Conservation (phyloP, 2,797 vertebrate species). For the Lerista edwardsae region DNA sequence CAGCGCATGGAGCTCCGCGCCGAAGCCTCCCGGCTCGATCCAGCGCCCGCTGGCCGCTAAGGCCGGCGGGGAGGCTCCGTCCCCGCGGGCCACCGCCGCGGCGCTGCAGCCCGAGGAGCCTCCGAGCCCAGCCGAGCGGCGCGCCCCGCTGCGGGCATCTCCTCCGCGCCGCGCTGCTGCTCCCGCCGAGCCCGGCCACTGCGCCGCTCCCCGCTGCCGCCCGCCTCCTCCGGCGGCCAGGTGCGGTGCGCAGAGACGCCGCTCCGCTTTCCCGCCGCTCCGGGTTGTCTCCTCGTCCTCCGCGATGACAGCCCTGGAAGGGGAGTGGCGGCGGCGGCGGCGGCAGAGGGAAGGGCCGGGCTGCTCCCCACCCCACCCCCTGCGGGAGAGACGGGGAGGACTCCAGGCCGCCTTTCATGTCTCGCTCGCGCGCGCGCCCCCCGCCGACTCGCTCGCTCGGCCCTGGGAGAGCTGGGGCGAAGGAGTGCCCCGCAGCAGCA, state of each 20-base stretch:
- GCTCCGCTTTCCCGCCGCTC: conserved; percentile 4
- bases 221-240: not conserved
- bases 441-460: not conserved
- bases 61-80: not conserved
- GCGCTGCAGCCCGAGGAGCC: not conserved
- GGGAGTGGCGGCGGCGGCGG: conserved; percentile 20
- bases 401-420: not conserved
- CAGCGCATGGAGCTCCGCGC: conserved; percentile 22
- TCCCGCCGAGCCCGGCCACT: not conserved
- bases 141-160: conserved; percentile 16
- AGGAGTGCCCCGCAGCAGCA: not conserved
- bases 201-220: conserved; percentile 23
- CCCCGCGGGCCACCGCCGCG: conserved; percentile 13
- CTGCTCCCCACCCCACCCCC: not conserved
- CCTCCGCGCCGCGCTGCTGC: conserved; percentile 46
- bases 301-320: conserved; percentile 5
- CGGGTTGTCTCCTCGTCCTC: not conserved
- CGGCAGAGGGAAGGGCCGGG: not conserved
- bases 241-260: conserved; percentile 8
- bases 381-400: not conserved
- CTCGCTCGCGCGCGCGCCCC: not conserved
- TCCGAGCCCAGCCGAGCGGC: not conserved
- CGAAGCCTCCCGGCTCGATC: not conserved
- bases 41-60: not conserved
- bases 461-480: not conserved